Conservation (phyloP, 2,113 vertebrate species). For the Vireo altiloquus region DNA sequence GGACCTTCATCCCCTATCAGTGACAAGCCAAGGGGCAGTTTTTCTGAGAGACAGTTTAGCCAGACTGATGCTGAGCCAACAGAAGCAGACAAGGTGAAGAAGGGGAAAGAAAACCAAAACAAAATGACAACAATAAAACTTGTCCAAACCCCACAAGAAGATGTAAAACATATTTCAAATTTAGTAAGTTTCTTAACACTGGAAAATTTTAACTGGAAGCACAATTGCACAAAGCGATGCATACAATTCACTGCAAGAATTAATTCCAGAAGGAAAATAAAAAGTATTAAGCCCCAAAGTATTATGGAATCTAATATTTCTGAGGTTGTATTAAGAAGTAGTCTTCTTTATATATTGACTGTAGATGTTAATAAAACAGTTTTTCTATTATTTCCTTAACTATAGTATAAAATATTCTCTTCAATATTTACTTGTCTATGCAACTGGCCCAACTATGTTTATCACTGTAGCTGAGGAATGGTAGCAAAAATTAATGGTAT, state of each 20-base stretch:
- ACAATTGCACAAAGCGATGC: rapidly evolving
- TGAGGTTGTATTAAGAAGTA: neutral
- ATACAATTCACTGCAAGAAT: neutral
- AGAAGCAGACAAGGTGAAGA: neutral
- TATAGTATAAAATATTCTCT: neutral
- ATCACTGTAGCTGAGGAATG: neutral
- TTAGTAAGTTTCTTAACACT: neutral
- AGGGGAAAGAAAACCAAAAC: neutral
- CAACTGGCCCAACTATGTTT: neutral
- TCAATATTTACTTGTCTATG: neutral
- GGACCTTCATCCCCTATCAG: neutral
- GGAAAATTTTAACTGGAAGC: neutral
- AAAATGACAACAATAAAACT: neutral
- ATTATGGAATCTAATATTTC: neutral
- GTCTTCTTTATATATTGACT: neutral
- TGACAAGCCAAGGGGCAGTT: neutral
- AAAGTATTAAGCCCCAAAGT: neutral
- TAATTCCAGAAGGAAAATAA: neutral
- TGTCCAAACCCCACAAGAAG: neutral
- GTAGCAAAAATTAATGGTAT: neutral
- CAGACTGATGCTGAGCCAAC: neutral
- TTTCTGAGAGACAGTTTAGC: neutral
- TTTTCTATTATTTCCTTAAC: neutral
- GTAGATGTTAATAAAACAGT: neutral
- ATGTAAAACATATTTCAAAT: neutral